Conservation (phyloP, 2,113 vertebrate species). For the Mus spicilegus region DNA sequence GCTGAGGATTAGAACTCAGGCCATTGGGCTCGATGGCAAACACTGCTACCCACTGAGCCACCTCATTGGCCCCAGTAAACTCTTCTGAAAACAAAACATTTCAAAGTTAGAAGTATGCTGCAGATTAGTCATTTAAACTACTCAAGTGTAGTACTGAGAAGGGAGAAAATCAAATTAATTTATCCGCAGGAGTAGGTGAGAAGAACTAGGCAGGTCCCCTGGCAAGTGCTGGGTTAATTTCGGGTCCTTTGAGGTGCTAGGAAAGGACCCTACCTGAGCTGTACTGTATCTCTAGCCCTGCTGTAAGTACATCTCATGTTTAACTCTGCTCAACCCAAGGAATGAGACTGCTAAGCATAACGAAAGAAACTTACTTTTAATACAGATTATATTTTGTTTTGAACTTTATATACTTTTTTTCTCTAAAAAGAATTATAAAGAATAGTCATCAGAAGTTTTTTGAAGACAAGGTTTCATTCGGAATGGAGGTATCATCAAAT, state of each 20-base stretch:
- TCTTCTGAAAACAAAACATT: constrained; percentile 21
- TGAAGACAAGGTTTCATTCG: background rate
- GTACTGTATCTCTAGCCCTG: background rate
- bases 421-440: background rate
- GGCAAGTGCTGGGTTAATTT: background rate
- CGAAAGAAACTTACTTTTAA: background rate
- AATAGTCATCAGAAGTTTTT: background rate
- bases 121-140: background rate
- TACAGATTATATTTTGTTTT: constrained; percentile 44
- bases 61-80: background rate
- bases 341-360: background rate
- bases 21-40: background rate
- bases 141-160: background rate
- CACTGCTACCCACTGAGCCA: no score
- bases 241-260: no score
- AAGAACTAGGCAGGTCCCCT: background rate
- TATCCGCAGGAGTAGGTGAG: background rate
- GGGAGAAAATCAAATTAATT: background rate
- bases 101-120: background rate
- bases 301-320: background rate
- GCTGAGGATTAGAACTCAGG: background rate
- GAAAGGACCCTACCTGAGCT: background rate
- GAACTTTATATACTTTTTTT: background rate
- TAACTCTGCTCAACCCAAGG: background rate
- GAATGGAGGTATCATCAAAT: background rate